A percentile compares a stretch with the other conserved stretches of the same genome.
These are phyloP conservation scores for Protobothrops mucrosquamatus DNA, from an alignment of 2,113 vertebrate species.

Conservation along the genomic window DNA sequence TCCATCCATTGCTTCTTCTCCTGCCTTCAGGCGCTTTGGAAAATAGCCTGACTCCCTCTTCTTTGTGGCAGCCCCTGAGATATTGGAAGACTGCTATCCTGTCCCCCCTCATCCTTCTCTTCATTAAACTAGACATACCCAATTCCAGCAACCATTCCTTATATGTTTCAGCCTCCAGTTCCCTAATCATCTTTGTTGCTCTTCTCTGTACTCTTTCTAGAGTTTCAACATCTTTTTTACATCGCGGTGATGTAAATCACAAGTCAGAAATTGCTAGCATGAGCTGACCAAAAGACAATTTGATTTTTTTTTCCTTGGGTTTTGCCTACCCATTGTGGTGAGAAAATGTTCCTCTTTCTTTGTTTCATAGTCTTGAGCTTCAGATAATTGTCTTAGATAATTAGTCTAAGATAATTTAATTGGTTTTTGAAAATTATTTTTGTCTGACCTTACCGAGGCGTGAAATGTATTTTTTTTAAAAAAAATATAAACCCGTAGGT, in stretches of 20 bases:
- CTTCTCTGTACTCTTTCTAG: no score
- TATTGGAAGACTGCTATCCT: no score
- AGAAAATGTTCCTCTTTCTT: neutral
- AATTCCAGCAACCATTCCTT: no score
- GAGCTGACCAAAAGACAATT: conserved; percentile 4
- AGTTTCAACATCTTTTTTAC: no score
- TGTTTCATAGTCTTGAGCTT: neutral
- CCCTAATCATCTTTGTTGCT: no score
- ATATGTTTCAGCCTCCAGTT: no score
- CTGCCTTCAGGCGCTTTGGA: no score
- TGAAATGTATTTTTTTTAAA: neutral
- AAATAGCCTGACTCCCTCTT: no score
- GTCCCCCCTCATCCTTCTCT: no score
- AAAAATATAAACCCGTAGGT: neutral
- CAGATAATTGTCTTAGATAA: neutral
- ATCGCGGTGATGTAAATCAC: neutral
- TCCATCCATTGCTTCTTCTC: no score
- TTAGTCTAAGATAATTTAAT: neutral
- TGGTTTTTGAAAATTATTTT: neutral
- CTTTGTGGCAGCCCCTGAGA: no score
- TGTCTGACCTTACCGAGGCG: neutral
- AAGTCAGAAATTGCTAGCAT: neutral
- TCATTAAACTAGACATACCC: no score
- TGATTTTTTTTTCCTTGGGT: neutral
- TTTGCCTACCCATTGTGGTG: neutral